A percentile compares a stretch with the other conserved stretches of the same genome.
Conservation (phyloP, 2,797 vertebrate genomes). For the Muscicapa comitata region DNA sequence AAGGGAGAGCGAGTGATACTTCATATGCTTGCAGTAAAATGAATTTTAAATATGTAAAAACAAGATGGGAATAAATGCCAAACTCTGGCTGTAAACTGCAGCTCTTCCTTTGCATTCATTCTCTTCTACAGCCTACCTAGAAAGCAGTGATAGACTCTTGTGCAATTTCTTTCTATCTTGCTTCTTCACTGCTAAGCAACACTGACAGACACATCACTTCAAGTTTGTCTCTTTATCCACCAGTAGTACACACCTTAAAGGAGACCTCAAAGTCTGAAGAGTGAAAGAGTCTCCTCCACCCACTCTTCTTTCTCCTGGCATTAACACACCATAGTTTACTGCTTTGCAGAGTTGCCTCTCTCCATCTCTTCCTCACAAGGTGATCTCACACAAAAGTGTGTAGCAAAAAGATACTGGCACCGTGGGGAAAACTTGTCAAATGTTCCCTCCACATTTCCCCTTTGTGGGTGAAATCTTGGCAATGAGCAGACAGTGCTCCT, state of each 20-base stretch:
- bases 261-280: slow-evolving; percentile 1
- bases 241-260: background rate
- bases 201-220: slow-evolving; percentile 47
- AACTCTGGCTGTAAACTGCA: slow-evolving; percentile 45
- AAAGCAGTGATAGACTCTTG: slow-evolving; percentile 16
- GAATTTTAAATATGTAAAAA: slow-evolving; percentile 65
- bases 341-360: slow-evolving; percentile 6
- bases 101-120: background rate
- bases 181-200: background rate
- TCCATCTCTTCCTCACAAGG: background rate
- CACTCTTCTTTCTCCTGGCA: slow-evolving; percentile 1
- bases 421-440: slow-evolving; percentile 5
- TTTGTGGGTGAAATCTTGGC: background rate
- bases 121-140: slow-evolving; percentile 20
- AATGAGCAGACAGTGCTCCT: background rate
- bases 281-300: background rate
- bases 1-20: slow-evolving; percentile 35
- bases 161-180: slow-evolving; percentile 21
- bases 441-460: background rate
- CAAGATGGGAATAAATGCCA: slow-evolving; percentile 33
- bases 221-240: slow-evolving; percentile 49
- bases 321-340: background rate
- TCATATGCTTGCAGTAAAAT: slow-evolving; percentile 56
- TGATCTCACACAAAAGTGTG: background rate
- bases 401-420: background rate